Conservation (phyloP, 2,113 vertebrate species). For the Puntigrus tetrazona region DNA sequence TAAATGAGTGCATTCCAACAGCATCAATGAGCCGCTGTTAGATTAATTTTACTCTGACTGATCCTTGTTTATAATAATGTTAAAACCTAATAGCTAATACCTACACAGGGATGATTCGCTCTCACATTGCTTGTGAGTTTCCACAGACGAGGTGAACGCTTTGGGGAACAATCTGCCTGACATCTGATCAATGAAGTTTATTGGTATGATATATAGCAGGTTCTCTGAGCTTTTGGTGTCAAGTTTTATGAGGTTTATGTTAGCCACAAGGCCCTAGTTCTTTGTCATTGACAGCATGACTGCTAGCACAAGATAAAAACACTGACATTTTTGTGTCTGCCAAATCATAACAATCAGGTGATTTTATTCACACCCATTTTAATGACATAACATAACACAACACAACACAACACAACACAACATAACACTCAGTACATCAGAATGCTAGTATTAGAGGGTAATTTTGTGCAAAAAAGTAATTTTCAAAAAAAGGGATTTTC, state of each 20-base stretch:
- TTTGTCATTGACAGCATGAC: not conserved
- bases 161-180: not conserved
- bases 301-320: not conserved
- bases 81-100: not conserved
- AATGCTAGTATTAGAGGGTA: too few species aligned
- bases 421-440: not conserved
- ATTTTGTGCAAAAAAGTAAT: too few species aligned
- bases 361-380: too few species aligned
- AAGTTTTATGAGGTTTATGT: not conserved
- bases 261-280: not conserved
- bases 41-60: not conserved
- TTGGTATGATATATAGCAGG: not conserved
- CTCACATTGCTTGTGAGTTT: not conserved
- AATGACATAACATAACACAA: too few species aligned
- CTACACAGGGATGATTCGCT: not conserved
- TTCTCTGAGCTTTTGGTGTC: not conserved
- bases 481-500: too few species aligned
- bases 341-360: too few species aligned
- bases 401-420: too few species aligned
- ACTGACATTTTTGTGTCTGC: too few species aligned
- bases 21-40: not conserved
- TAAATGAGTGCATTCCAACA: constrained; percentile 16
- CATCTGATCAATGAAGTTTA: not conserved
- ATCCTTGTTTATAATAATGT: not conserved
- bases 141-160: not conserved